Percentiles rank a stretch among this genome's conserved stretches.
These are phyloP conservation scores for Lonchura striata DNA, from an alignment of 2,113 vertebrate genomes.

Conservation along the genomic window DNA sequence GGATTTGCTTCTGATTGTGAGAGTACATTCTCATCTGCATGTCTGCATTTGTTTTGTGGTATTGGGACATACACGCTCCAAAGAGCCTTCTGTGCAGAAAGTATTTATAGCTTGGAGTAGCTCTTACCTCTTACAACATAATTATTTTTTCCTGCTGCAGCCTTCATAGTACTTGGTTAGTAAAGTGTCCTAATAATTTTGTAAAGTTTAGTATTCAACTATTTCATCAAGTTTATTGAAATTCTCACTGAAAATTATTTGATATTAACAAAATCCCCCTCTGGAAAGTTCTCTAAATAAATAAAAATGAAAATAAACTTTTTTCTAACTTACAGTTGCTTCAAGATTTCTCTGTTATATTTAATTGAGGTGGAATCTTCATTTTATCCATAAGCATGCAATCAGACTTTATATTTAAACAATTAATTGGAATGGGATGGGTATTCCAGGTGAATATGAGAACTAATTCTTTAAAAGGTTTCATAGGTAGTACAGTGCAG, in stretches of 20 bases:
- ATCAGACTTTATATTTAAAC: neutral
- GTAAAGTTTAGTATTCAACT: neutral
- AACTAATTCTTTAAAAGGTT: neutral
- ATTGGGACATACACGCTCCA: neutral
- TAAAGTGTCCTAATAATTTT: neutral
- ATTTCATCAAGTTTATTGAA: neutral
- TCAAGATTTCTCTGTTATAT: neutral
- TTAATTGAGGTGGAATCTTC: neutral
- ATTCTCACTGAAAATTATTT: neutral
- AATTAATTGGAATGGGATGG: neutral
- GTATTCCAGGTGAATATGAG: neutral
- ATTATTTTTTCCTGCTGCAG: neutral
- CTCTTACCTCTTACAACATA: neutral
- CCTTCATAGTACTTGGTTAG: neutral
- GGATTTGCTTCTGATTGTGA: neutral
- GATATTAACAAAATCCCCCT: neutral
- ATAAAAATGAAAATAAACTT: neutral
- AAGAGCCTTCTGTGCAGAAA: neutral
- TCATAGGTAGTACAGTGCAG: neutral
- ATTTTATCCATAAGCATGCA: neutral
- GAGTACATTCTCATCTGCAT: neutral
- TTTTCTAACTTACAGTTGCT: neutral
- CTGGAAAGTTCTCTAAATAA: neutral
- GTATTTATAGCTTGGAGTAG: neutral
- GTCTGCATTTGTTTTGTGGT: neutral